Evolutionary conservation across 2,888 invertebrate species (phyloP), one percentile per base, ranked within the genome.

Genomic region (Rhamphomyia laevipes): DNA sequence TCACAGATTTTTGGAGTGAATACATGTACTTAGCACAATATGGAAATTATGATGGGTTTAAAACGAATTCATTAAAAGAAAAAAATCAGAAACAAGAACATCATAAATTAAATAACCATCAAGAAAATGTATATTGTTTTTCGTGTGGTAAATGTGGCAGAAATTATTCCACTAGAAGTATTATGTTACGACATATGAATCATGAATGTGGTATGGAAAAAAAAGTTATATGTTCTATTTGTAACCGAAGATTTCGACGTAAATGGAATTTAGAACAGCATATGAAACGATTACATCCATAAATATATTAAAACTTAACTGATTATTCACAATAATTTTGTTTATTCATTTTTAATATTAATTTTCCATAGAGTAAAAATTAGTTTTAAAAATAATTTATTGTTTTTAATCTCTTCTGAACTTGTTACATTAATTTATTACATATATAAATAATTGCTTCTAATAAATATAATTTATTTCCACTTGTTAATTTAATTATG

Each of bases 211-310:
- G 67, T 4, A 60, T 64, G 33, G 68, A 68, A 47, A 70, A 71
- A 45, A 63, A 65, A 52, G 68, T 71, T 51, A 50, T 56, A 9
- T 73, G 73, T 53, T 58, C 58, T 7, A 50, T 63, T 43, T 74
- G 73, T 53, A 58, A 58, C 45, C 61, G 61, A 47, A 59, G 58
- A 50, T 68, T 73, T 15, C 72, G 74, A 49, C 71, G 74, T 56
- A 75, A 74, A 58, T 73, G 72, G 60, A 75, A 75, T 59, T 61
- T 76, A 23, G 62, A 71, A 50, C 61, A 73, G 21, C 76, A 76
- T 53, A 71, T 74, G 66, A 70, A 57, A 70, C 71, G 52, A 68
- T 72, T 64, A 59, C 73, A 60, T 65, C 41, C 33, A 37, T 50
- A 16, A 42, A n/a, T n/a, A 21, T 41, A 30, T n/a, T 40, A n/a